Conservation (phyloP, 2,888 invertebrate genomes). For the Agrotis clavis region DNA sequence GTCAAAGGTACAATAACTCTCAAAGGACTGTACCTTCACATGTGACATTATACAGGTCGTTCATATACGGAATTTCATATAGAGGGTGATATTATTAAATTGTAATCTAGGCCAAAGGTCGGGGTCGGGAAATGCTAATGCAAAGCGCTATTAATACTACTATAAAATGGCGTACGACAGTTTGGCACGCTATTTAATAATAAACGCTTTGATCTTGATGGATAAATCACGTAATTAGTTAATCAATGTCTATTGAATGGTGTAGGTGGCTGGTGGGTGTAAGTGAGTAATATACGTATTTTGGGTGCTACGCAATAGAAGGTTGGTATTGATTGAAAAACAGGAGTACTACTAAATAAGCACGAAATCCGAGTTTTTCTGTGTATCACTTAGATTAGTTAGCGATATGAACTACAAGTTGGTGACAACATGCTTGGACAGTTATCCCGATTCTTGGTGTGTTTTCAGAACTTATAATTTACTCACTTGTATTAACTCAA, state of each 20-base stretch:
- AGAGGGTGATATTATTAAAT: slow-evolving; percentile 34
- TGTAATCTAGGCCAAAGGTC: slow-evolving; percentile 58
- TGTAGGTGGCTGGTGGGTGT: too few relatives aligned
- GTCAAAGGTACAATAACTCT: neutral
- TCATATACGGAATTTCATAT: slow-evolving; percentile 10
- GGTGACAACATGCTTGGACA: too few relatives aligned
- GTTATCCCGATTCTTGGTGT: too few relatives aligned
- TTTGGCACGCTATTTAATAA: slow-evolving; percentile 51
- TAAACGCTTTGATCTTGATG: slow-evolving; percentile 35
- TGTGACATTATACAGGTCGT: slow-evolving; percentile 1
- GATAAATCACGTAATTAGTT: slow-evolving; percentile 34
- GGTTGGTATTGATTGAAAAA: too few relatives aligned
- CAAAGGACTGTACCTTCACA: neutral
- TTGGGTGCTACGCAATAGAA: neutral
- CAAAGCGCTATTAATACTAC: slow-evolving; percentile 34
- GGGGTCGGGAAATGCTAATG: slow-evolving; percentile 50
- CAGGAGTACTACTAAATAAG: too few relatives aligned
- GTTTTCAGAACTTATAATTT: too few relatives aligned
- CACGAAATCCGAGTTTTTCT: too few relatives aligned
- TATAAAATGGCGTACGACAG: slow-evolving; percentile 46
- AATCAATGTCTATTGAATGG: slow-evolving; percentile 26
- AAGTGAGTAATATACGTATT: neutral
- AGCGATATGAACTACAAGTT: too few relatives aligned
- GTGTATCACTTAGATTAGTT: too few relatives aligned
- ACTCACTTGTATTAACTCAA: too few relatives aligned